These are phyloP conservation scores for Irena cyanogastra DNA, from an alignment of 2,113 vertebrate species.

Conservation along the genomic window DNA sequence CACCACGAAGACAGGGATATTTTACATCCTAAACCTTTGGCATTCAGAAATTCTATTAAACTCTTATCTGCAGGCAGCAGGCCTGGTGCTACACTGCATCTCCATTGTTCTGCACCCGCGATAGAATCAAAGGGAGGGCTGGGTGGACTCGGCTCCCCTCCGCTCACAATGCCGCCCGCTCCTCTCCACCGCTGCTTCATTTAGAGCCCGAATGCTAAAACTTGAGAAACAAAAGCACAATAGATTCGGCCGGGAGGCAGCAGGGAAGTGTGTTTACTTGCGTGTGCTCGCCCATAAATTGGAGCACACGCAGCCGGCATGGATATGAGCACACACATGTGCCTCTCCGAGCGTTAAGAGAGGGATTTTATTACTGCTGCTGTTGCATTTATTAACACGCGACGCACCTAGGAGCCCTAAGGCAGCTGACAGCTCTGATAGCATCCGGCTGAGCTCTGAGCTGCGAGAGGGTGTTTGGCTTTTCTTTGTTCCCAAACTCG, in stretches of 20 bases:
- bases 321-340: background rate
- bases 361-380: background rate
- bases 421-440: background rate
- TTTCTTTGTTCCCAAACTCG: slow-evolving; percentile 25
- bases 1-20: slow-evolving; percentile 80
- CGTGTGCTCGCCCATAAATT: background rate
- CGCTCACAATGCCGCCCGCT: slow-evolving; percentile 50
- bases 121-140: slow-evolving; percentile 85
- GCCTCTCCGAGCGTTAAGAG: background rate
- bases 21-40: slow-evolving; percentile 90
- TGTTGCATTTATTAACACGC: background rate
- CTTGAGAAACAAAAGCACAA: slow-evolving; percentile 45
- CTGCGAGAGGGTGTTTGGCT: background rate
- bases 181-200: slow-evolving; percentile 2
- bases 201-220: background rate
- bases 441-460: background rate
- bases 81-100: slow-evolving; percentile 77
- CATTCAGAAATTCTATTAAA: slow-evolving; percentile 97
- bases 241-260: background rate
- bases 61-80: slow-evolving; percentile 93
- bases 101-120: slow-evolving; percentile 86
- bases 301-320: background rate
- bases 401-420: background rate
- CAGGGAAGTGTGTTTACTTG: background rate
- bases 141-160: slow-evolving; percentile 80